These are phyloP conservation scores for Percina caprodes DNA, from an alignment of 2,113 vertebrate genomes.

Conservation along the genomic window DNA sequence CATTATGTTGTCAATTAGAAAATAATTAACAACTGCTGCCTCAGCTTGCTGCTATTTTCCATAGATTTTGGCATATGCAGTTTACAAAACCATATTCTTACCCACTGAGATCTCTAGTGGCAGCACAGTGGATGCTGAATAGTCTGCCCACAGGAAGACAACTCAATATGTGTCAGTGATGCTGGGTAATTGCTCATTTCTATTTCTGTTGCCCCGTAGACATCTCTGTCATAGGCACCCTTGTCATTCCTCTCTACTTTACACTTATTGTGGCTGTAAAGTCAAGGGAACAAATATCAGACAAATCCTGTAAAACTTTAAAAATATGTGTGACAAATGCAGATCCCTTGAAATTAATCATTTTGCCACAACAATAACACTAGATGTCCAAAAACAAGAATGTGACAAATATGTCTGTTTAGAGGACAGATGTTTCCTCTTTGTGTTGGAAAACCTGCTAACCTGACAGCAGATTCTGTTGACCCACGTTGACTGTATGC, in stretches of 20 bases:
- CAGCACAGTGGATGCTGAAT: constrained; percentile 35
- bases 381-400: neutral
- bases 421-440: constrained; percentile 22
- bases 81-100: constrained; percentile 34
- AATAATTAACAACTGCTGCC: constrained; percentile 41
- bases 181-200: constrained; percentile 59
- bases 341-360: neutral
- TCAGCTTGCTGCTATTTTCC: constrained; percentile 16
- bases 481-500: neutral
- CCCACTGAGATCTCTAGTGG: constrained; percentile 34
- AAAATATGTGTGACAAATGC: constrained; percentile 6
- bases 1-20: constrained; percentile 36
- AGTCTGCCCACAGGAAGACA: constrained; percentile 32
- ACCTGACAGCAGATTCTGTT: constrained; percentile 13
- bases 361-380: neutral
- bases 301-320: neutral
- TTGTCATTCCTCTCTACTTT: constrained; percentile 11
- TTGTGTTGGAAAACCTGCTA: constrained; percentile 23
- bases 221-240: constrained; percentile 15
- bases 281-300: constrained; percentile 4
- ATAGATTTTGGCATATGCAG: constrained; percentile 2
- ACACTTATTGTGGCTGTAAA: neutral
- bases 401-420: neutral
- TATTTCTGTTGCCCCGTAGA: constrained; percentile 44
- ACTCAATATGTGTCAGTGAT: constrained; percentile 33